A percentile compares a stretch with the other conserved stretches of the same genome.
Conservation (phyloP, 1,140 invertebrate genomes). For the Ostrea edulis region DNA sequence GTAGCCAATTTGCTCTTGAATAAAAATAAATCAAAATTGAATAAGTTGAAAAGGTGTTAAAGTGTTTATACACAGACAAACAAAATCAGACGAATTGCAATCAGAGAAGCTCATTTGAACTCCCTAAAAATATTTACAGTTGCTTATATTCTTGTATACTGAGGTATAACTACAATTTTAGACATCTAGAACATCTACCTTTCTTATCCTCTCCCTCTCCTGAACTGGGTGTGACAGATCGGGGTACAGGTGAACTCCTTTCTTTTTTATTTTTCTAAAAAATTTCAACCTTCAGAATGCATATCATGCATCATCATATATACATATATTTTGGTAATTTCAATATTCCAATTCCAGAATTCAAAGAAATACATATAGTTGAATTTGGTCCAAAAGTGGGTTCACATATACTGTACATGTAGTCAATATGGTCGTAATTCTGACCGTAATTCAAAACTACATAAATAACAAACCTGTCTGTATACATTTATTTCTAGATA, state of each 20-base stretch:
- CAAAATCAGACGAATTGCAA: not conserved
- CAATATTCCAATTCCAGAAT: too few relatives aligned
- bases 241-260: slow-evolving; percentile 46
- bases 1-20: too few relatives aligned
- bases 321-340: too few relatives aligned
- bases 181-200: not conserved
- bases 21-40: too few relatives aligned
- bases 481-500: too few relatives aligned
- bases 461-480: too few relatives aligned
- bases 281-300: not conserved
- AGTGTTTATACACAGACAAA: not conserved
- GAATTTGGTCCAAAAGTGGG: too few relatives aligned
- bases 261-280: slow-evolving; percentile 25
- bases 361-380: too few relatives aligned
- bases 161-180: not conserved
- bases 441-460: too few relatives aligned
- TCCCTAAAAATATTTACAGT: not conserved
- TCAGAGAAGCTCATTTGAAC: not conserved
- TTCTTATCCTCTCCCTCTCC: slow-evolving; percentile 42
- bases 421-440: too few relatives aligned
- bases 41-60: not conserved
- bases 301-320: too few relatives aligned
- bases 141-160: not conserved
- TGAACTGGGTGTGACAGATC: slow-evolving; percentile 45
- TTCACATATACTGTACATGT: too few relatives aligned